These are phyloP conservation scores for Tinea pellionella DNA, from an alignment of 2,888 invertebrate genomes.

Conservation along the genomic window DNA sequence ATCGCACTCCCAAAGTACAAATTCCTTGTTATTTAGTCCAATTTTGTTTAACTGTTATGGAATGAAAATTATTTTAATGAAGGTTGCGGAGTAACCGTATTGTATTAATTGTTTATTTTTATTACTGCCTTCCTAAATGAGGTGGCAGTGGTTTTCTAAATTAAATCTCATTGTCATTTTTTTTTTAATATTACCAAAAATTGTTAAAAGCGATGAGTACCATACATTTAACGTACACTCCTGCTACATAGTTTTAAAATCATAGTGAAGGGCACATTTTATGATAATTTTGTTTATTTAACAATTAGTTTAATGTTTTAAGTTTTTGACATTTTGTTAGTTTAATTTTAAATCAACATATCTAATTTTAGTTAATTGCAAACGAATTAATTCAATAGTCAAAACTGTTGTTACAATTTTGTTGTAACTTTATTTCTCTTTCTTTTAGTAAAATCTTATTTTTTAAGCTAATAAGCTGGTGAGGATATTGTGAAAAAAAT, in stretches of 20 bases:
- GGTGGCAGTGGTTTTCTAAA: background rate
- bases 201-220: background rate
- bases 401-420: background rate
- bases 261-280: background rate
- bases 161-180: background rate
- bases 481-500: background rate
- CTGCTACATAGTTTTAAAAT: background rate
- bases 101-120: constrained; percentile 7
- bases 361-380: constrained; percentile 52
- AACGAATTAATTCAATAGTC: constrained; percentile 22
- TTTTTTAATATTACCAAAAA: background rate
- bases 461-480: background rate
- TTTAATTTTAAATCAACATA: constrained; percentile 45
- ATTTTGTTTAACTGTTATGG: constrained; percentile 69
- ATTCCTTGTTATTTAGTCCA: constrained; percentile 72
- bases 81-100: background rate
- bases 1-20: constrained; percentile 72
- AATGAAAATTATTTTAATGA: constrained; percentile 65
- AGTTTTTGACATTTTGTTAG: constrained; percentile 25
- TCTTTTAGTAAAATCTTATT: background rate
- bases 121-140: background rate
- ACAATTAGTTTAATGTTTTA: constrained; percentile 6
- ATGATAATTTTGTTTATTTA: constrained; percentile 3
- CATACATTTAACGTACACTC: background rate
- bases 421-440: background rate